These are phyloP conservation scores for Hippocampus barbouri DNA, from an alignment of 2,113 vertebrate species.

Conservation along the genomic window DNA sequence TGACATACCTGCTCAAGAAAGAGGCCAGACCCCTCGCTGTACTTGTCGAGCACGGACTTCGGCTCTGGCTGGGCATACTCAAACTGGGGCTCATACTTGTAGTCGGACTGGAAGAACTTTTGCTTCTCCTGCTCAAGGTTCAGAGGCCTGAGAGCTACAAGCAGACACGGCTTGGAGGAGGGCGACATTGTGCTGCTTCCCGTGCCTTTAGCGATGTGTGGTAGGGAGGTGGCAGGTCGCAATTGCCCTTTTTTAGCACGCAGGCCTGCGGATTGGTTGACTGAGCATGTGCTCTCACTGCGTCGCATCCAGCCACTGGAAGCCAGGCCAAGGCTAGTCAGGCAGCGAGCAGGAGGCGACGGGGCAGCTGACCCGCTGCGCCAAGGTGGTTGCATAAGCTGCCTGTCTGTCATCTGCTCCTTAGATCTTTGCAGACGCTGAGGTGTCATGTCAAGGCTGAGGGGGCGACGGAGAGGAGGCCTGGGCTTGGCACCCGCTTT, in stretches of 20 bases:
- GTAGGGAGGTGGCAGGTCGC: slow-evolving; percentile 81
- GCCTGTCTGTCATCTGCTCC: slow-evolving; percentile 37
- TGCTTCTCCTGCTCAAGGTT: slow-evolving; percentile 85
- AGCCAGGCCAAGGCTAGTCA: slow-evolving; percentile 66
- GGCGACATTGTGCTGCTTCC: slow-evolving; percentile 17
- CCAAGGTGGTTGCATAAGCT: slow-evolving; percentile 68
- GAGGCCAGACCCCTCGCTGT: slow-evolving; percentile 82
- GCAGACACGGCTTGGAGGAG: slow-evolving; percentile 74
- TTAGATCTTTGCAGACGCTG: slow-evolving; percentile 41
- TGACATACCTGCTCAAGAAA: slow-evolving; percentile 85
- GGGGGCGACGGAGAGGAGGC: slow-evolving; percentile 40
- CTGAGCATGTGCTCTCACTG: slow-evolving; percentile 75
- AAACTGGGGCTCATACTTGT: slow-evolving; percentile 90
- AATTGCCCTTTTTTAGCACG: slow-evolving; percentile 56
- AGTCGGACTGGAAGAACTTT: slow-evolving; percentile 83
- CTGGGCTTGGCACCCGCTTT: slow-evolving; percentile 15
- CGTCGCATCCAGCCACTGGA: slow-evolving; percentile 73
- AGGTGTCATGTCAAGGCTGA: slow-evolving; percentile 60
- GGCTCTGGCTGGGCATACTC: slow-evolving; percentile 82
- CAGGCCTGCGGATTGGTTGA: slow-evolving; percentile 56
- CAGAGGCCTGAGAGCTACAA: slow-evolving; percentile 84
- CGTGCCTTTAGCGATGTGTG: slow-evolving; percentile 77
- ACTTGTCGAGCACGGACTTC: slow-evolving; percentile 82
- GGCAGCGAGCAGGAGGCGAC: slow-evolving; percentile 62
- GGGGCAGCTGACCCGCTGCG: slow-evolving; percentile 58